These are phyloP conservation scores for Aethina tumida DNA, from an alignment of 1,140 invertebrate species.

Conservation along the genomic window DNA sequence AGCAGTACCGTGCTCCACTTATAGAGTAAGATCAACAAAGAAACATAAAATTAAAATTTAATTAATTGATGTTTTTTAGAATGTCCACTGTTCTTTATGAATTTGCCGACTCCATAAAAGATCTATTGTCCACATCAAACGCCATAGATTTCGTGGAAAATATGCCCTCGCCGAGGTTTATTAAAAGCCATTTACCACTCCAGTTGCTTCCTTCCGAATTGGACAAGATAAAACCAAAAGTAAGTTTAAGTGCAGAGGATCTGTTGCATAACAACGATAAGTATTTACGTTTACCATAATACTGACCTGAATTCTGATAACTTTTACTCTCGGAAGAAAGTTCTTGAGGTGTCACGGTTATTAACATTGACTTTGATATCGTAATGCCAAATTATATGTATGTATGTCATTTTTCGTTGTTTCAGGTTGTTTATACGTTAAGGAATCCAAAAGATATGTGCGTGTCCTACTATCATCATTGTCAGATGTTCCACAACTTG, in stretches of 20 bases:
- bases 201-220: slow-evolving; percentile 59
- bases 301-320: no score
- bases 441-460: slow-evolving; percentile 91
- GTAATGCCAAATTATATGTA: no score
- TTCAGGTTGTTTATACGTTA: slow-evolving; percentile 78
- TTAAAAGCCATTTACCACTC: slow-evolving; percentile 74
- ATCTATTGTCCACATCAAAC: slow-evolving; percentile 39
- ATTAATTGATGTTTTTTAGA: slow-evolving; percentile 14
- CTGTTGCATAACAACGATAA: no score
- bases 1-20: slow-evolving; percentile 40
- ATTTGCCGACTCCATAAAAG: slow-evolving; percentile 14
- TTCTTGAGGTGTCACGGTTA: no score
- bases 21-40: slow-evolving; percentile 28
- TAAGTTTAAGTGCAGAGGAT: no score
- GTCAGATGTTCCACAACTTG: slow-evolving; percentile 56
- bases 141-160: slow-evolving; percentile 60
- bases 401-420: no score
- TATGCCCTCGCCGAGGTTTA: slow-evolving; percentile 56
- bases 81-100: slow-evolving; percentile 19
- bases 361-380: no score
- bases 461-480: slow-evolving; percentile 87
- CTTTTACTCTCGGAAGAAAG: no score
- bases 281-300: no score
- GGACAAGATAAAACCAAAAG: slow-evolving; percentile 60
- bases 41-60: slow-evolving; percentile 1